A percentile compares a stretch with the other conserved stretches of the same genome.
Evolutionary conservation across 2,797 vertebrate genomes (phyloP).

Genomic region (Pitangus sulphuratus): DNA sequence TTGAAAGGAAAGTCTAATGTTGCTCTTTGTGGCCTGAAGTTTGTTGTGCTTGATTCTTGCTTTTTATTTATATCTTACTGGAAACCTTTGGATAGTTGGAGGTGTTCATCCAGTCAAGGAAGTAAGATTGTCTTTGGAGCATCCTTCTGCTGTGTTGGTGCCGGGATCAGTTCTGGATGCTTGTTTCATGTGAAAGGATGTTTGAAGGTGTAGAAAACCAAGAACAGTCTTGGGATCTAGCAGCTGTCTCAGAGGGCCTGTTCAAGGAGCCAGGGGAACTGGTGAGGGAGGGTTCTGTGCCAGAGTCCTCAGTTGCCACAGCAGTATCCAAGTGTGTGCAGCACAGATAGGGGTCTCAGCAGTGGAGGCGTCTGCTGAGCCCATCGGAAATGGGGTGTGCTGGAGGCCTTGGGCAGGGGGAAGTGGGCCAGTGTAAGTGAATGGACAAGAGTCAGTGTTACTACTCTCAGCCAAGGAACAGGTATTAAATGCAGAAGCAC

Average conservation of each 20-base stretch:
- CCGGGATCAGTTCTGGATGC: not conserved
- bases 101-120: not conserved
- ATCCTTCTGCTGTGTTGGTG: not conserved
- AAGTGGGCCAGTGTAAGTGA: not conserved
- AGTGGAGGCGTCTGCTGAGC: not conserved
- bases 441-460: not conserved
- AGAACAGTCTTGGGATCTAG: not conserved
- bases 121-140: not conserved
- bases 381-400: not conserved
- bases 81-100: not conserved
- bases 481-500: not conserved
- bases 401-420: not conserved
- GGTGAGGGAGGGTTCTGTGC: not conserved
- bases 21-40: not conserved
- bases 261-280: not conserved
- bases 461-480: not conserved
- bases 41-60: not conserved
- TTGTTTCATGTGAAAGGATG: not conserved
- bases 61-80: not conserved
- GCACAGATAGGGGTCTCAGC: accelerated
- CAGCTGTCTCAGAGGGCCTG: not conserved
- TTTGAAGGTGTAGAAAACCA: not conserved
- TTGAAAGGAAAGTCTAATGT: not conserved
- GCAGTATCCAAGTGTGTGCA: too few species aligned
- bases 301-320: accelerated